Conservation (phyloP, 1,140 invertebrate genomes). For the Onthophagus taurus region DNA sequence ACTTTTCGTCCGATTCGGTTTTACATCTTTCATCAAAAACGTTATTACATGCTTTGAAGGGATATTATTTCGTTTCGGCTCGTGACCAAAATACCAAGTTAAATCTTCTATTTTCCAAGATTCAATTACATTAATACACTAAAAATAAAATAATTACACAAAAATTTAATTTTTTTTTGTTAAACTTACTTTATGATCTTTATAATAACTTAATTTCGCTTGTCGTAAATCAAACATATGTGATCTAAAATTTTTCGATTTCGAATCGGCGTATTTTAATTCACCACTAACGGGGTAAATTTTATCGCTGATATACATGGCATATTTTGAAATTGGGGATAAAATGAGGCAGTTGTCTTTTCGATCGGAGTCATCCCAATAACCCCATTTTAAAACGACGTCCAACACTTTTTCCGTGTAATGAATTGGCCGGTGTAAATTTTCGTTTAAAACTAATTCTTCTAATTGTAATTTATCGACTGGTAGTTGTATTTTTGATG, state of each 20-base stretch:
- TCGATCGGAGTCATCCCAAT: conserved; percentile 72
- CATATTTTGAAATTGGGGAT: conserved; percentile 42
- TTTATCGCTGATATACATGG: conserved; percentile 39
- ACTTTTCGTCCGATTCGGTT: conserved; percentile 60
- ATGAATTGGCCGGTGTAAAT: conserved; percentile 65
- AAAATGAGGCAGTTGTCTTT: conserved; percentile 74
- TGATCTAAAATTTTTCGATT: conserved; percentile 64
- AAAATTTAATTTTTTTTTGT: not conserved
- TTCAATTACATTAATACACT: conserved; percentile 52
- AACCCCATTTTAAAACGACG: conserved; percentile 64
- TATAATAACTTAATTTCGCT: conserved; percentile 67
- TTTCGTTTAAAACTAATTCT: conserved; percentile 64
- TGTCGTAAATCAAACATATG: conserved; percentile 71
- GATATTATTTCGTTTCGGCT: conserved; percentile 68
- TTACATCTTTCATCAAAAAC: conserved; percentile 58
- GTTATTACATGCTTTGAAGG: conserved; percentile 70
- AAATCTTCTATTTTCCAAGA: conserved; percentile 72
- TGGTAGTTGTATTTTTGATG: conserved; percentile 49
- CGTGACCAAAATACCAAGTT: conserved; percentile 72
- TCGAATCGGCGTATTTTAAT: conserved; percentile 67
- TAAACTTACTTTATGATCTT: conserved; percentile 58
- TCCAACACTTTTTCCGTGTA: conserved; percentile 62
- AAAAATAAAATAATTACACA: conserved; percentile 22
- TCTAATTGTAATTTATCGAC: conserved; percentile 59
- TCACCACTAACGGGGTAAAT: conserved; percentile 54